Evolutionary conservation across 2,113 vertebrate genomes (phyloP), one percentile per base, ranked within the genome.

Genomic region (Helogale parvula): DNA sequence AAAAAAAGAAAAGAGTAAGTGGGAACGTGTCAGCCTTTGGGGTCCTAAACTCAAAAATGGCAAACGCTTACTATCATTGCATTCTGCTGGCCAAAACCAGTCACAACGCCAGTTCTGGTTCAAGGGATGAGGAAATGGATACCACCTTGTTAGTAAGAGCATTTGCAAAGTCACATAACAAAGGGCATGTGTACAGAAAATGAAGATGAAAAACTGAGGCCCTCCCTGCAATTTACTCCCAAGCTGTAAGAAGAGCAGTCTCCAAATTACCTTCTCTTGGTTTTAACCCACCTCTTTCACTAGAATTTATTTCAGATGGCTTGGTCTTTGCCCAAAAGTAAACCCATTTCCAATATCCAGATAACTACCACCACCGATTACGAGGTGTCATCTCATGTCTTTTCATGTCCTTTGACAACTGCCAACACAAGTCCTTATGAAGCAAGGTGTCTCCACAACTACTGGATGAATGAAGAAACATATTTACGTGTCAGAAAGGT

Each of bases 281-380:
- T 16, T 89, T 82, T 79, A 77, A 45, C 14, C 23, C 60, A 72
- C 29, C 12, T 82, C 17, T 71, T 54, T 89, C 89, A 33, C 4
- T 81, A 77, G 60, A 57, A 68, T 65, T 94, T 72, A 89, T 63
- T 93, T 83, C 72, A 81, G 33, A 63, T 35, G n/a, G 27, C 60
- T 92, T 87, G 63, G 27, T 74, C 90, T 63, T 85, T 72, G 60
- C 6, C 89, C 60, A 38, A 86, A 72, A 83, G 83, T 92, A 89
- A 96, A 69, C 11, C 4, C 79, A 63, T 38, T 29, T 23, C 89
- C 66, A 79, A 86, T 80, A 87, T 31, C n/a, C 41, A 86, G 27
- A 31, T 25, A 96, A 81, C 14, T 69, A 63, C 54, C 29, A 54
- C 38, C 15, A 69, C 41, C 76, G 45, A 82, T 68, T 65, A 60